Conservation (phyloP, 1,140 invertebrate species). For the Cherax quadricarinatus region DNA sequence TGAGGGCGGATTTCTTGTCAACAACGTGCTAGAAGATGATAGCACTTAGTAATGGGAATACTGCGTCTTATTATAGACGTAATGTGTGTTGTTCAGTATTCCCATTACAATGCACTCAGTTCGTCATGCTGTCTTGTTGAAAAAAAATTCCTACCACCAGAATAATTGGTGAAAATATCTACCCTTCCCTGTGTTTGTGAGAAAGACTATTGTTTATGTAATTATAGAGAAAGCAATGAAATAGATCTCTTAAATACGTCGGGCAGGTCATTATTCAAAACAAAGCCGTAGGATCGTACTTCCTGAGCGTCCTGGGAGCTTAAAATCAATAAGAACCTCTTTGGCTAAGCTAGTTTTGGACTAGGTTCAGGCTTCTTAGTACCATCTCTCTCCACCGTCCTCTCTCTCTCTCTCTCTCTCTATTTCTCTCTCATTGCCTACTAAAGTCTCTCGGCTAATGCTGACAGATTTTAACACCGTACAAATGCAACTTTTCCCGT, state of each 20-base stretch:
- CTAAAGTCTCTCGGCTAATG: too few relatives aligned
- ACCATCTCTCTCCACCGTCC: not conserved
- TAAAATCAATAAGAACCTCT: conserved; percentile 47
- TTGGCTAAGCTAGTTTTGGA: conserved; percentile 10
- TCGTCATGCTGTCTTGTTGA: too few relatives aligned
- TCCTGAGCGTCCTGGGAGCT: conserved; percentile 8
- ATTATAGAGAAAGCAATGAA: conserved; percentile 3
- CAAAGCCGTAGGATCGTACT: not conserved
- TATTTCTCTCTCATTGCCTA: too few relatives aligned
- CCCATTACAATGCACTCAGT: too few relatives aligned
- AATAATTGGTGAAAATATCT: too few relatives aligned
- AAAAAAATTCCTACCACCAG: too few relatives aligned
- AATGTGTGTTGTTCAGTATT: too few relatives aligned
- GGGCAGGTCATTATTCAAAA: conserved; percentile 21
- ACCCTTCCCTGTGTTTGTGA: not conserved
- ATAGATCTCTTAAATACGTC: not conserved
- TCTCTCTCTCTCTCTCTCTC: too few relatives aligned
- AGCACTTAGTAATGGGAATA: not conserved
- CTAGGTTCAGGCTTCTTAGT: not conserved
- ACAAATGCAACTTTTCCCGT: too few relatives aligned
- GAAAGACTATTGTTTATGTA: not conserved
- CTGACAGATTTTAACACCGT: too few relatives aligned
- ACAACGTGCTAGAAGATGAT: not conserved
- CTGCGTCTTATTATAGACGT: too few relatives aligned
- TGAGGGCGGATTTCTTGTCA: not conserved